Evolutionary conservation across 1,140 invertebrate species (phyloP).

Genomic region (Caerostris extrusa): DNA sequence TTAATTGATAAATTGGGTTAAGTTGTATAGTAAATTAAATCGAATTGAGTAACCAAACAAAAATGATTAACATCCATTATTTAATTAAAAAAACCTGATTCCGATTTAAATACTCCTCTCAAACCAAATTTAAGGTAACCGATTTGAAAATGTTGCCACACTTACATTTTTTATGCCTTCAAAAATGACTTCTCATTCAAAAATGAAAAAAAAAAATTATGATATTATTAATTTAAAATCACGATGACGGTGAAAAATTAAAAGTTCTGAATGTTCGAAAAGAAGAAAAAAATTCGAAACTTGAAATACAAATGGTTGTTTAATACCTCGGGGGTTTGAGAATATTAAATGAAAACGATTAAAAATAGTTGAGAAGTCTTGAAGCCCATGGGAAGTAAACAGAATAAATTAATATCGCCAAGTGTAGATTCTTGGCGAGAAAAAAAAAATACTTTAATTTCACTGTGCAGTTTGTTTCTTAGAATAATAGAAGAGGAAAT

Average conservation of each 20-base stretch:
- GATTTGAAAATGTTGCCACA: background rate
- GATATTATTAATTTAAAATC: background rate
- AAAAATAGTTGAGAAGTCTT: constrained; percentile 41
- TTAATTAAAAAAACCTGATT: background rate
- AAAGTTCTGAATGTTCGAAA: background rate
- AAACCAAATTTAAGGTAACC: background rate
- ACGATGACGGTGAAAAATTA: background rate
- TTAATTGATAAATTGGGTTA: no score
- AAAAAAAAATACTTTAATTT: constrained; percentile 38
- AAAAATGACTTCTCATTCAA: background rate
- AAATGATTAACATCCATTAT: background rate
- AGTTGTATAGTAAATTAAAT: background rate
- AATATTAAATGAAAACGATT: constrained; percentile 43
- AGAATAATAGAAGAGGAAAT: constrained; percentile 17
- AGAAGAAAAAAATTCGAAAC: background rate
- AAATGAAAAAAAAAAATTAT: background rate
- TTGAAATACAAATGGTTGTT: constrained; percentile 30
- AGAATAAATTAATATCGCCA: constrained; percentile 49
- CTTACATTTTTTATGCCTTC: background rate
- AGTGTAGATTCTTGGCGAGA: background rate
- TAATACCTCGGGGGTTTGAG: constrained; percentile 13
- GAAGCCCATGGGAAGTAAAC: background rate
- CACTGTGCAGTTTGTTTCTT: background rate
- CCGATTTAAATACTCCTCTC: background rate
- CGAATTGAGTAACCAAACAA: background rate